These are phyloP conservation scores for Philereme transversata DNA, from an alignment of 2,888 invertebrate species.

Conservation along the genomic window DNA sequence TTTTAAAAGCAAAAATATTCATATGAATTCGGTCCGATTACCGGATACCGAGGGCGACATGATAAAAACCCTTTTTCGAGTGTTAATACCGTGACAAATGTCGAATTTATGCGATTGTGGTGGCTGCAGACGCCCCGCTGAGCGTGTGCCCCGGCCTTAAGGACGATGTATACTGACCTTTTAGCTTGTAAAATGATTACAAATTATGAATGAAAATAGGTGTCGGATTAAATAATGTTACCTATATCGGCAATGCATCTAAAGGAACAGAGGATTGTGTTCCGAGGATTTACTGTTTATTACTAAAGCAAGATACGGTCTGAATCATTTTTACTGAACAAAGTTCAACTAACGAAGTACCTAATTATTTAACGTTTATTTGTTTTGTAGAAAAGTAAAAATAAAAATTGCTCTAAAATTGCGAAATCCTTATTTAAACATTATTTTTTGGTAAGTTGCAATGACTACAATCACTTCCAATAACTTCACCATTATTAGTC, in stretches of 20 bases:
- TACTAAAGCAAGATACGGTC: too few species aligned
- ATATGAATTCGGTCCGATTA: constrained; percentile 63
- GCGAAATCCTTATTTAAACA: too few species aligned
- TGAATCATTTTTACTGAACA: too few species aligned
- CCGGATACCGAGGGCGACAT: constrained; percentile 79
- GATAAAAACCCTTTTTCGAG: constrained; percentile 81
- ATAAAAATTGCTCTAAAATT: too few species aligned
- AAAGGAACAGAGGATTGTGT: constrained; percentile 15
- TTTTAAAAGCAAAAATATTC: constrained; percentile 61
- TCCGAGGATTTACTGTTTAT: constrained; percentile 9
- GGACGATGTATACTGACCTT: constrained; percentile 47
- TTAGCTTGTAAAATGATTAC: constrained; percentile 42
- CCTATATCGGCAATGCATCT: constrained; percentile 17
- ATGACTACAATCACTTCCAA: too few species aligned
- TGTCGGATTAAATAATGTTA: constrained; percentile 25
- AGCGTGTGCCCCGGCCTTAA: constrained; percentile 53
- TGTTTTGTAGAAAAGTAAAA: too few species aligned
- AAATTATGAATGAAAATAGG: constrained; percentile 42
- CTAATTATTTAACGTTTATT: too few species aligned
- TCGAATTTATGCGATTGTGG: constrained; percentile 78
- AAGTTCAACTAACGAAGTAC: too few species aligned
- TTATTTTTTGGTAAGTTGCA: too few species aligned
- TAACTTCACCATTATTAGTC: too few species aligned
- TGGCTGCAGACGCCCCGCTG: constrained; percentile 70
- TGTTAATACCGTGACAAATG: constrained; percentile 84